Evolutionary conservation across 2,797 vertebrate genomes (phyloP).

Genomic region (Oreochromis grahami): DNA sequence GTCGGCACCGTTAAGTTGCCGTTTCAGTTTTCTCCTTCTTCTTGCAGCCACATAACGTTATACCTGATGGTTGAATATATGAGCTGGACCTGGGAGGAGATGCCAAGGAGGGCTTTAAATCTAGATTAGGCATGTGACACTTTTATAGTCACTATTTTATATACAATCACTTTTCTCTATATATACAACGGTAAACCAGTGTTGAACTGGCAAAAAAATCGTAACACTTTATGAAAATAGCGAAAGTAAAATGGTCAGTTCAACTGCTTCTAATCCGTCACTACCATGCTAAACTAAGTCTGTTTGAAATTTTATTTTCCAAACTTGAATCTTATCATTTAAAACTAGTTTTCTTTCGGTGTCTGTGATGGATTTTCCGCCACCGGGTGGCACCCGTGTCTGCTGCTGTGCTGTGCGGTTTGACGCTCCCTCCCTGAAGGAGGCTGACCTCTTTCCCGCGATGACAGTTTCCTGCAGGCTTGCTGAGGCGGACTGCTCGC

Average conservation of each 20-base stretch:
- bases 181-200: not conserved
- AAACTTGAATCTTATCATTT: not conserved
- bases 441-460: slow-evolving; percentile 39
- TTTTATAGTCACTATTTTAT: not conserved
- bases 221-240: not conserved
- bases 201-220: not conserved
- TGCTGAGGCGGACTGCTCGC: slow-evolving; percentile 1
- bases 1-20: not conserved
- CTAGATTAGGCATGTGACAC: not conserved
- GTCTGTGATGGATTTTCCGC: not conserved
- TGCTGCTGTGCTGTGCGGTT: rapidly evolving
- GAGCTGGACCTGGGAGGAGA: rapidly evolving
- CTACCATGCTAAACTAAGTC: not conserved
- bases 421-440: slow-evolving; percentile 30
- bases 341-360: not conserved
- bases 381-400: slow-evolving; percentile 33
- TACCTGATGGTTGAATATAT: rapidly evolving
- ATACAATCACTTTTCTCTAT: not conserved
- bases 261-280: not conserved
- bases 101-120: not conserved
- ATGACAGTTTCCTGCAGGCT: slow-evolving; percentile 67
- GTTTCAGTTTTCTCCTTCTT: not conserved
- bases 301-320: rapidly evolving
- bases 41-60: not conserved
- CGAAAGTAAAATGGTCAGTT: rapidly evolving